Evolutionary conservation across 1,140 invertebrate species (phyloP), one percentile per base, ranked within the genome.

Genomic region (Ladona fulva): DNA sequence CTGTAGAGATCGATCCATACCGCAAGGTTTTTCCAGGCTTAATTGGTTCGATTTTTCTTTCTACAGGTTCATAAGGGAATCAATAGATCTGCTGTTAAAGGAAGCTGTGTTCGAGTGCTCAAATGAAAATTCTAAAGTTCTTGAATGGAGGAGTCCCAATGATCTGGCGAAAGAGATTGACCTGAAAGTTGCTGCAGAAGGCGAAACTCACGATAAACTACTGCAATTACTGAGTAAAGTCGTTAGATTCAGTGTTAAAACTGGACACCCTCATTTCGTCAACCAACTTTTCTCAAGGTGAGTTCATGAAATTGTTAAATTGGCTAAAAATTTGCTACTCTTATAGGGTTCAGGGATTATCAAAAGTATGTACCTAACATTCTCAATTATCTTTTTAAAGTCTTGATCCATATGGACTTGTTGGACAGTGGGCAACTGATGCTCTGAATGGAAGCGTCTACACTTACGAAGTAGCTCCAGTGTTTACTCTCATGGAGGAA

Each of bases 391-490:
- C n/a, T 81, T 76, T 79, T 25, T 78, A 77, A 22, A 91, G 92
- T 5, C 85, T 95, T n/a, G 94, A 96, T 84, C 93, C 93, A 0
- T 95, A 95, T 80, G 94, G 93, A 0, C 84, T 96, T 25, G 87
- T 93, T 42, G 95, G 92, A 0, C 93, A 95, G 83, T 95, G 94
- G 93, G 84, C 95, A 76, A 93, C 92, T 6, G 93, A 95, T 82
- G 92, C 94, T 3, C 84, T 96, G 7, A 96, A 96, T 85, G 92
- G 94, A 0, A 95, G 93, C 79, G 93, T 95, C 0, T 96, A 96
- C 83, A 96, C 95, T 0, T 96, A 93, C 81, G 95, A 96, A 86
- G 94, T 96, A n/a, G 92, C 94, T 0, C 95, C 95, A 0, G 92
- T 95, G 0, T 95, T 96, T 81, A 93, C 92, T 0, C 82, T 96